Percentiles rank a stretch among this genome's conserved stretches.
Evolutionary conservation across 2,888 invertebrate genomes (phyloP).

Genomic region (Julus scanicus): DNA sequence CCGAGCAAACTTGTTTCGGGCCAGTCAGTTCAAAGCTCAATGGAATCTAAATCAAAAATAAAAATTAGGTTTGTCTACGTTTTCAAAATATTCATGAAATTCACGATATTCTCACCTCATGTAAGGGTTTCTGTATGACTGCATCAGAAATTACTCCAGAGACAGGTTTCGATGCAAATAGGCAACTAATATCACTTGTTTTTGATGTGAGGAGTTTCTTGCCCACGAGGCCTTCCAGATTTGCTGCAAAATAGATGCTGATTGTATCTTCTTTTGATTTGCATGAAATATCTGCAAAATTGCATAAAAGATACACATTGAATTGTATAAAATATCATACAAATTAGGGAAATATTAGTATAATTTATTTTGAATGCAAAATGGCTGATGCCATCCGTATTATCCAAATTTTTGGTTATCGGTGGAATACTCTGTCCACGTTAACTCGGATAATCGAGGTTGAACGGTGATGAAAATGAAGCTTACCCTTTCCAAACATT

Average conservation of each 20-base stretch:
- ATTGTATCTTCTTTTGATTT: slow-evolving; percentile 46
- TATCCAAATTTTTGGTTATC: no score
- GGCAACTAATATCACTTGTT: background rate
- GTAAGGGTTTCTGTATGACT: background rate
- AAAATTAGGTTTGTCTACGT: background rate
- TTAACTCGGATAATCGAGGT: no score
- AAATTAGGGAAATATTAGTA: no score
- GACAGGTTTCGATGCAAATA: background rate
- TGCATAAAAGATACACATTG: no score
- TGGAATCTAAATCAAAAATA: background rate
- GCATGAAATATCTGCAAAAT: background rate
- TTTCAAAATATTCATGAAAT: background rate
- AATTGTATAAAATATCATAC: no score
- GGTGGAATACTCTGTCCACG: no score
- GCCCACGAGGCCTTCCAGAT: background rate
- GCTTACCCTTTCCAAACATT: slow-evolving; percentile 19
- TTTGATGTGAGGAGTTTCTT: background rate
- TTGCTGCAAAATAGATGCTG: background rate
- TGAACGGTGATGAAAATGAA: no score
- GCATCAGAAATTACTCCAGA: background rate
- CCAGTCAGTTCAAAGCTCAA: background rate
- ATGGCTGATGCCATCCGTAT: no score
- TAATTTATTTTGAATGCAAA: no score
- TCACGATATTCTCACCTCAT: background rate
- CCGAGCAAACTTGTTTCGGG: background rate